phyloP scores from a whole-genome alignment of 2,113 vertebrate genomes.

The Dipodomys spectabilis region DNA sequence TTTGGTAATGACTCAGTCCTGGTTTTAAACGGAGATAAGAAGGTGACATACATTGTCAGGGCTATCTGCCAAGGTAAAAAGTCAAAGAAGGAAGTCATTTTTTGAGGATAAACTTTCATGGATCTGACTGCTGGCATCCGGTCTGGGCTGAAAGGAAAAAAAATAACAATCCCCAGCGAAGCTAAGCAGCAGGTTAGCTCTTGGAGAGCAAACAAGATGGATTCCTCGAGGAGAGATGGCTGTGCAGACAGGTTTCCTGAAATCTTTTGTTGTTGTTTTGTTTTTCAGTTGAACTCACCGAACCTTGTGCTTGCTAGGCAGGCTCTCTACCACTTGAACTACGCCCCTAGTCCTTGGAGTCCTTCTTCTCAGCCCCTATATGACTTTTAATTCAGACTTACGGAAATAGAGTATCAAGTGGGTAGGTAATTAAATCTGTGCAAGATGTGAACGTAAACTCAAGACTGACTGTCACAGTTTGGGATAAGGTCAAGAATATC shows the following conservation, averaged over 20 bases:
- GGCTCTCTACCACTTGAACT: too few relatives aligned
- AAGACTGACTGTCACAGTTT: not conserved
- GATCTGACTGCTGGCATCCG: not conserved
- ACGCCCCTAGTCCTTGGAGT: too few relatives aligned
- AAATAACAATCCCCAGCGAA: not conserved
- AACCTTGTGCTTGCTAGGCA: too few relatives aligned
- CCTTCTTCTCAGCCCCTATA: not conserved
- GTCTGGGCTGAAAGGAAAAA: not conserved
- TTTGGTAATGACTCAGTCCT: not conserved
- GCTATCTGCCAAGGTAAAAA: not conserved
- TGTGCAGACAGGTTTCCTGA: not conserved
- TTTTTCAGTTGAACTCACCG: not conserved
- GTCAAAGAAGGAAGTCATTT: not conserved
- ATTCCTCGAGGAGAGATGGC: not conserved
- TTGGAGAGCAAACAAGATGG: not conserved
- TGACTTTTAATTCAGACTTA: not conserved
- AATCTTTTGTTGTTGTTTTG: not conserved
- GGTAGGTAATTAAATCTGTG: not conserved
- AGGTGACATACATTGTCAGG: not conserved
- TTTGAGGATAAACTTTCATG: not conserved
- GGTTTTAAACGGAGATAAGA: constrained; percentile 26
- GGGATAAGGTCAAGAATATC: not conserved
- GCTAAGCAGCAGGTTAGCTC: not conserved
- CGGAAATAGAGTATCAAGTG: not conserved
- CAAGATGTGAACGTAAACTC: not conserved